A percentile compares a stretch with the other conserved stretches of the same genome.
Conservation (phyloP, 2,113 vertebrate species). For the Bufo gargarizans region DNA sequence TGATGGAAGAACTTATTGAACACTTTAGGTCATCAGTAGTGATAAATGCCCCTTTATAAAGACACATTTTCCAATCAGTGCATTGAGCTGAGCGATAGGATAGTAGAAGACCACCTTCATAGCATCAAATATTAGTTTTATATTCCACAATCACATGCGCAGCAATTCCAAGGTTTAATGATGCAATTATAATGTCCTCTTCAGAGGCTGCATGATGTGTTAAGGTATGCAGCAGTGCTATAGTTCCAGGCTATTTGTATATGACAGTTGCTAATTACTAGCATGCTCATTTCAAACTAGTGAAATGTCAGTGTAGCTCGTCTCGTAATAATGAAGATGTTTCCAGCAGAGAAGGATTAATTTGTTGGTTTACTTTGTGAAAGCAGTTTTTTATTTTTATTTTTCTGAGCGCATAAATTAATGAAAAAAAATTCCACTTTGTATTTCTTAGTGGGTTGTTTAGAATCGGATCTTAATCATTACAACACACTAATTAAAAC, state of each 20-base stretch:
- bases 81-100: too few relatives aligned
- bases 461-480: conserved; percentile 39
- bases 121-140: background rate
- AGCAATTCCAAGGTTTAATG: background rate
- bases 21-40: too few relatives aligned
- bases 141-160: background rate
- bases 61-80: too few relatives aligned
- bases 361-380: conserved; percentile 31
- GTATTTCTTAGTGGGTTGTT: conserved; percentile 27
- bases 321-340: conserved; percentile 46
- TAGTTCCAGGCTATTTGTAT: conserved; percentile 32
- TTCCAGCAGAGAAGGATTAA: conserved; percentile 44
- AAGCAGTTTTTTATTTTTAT: background rate
- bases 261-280: conserved; percentile 36
- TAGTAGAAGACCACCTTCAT: background rate
- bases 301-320: conserved; percentile 25
- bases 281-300: conserved; percentile 12
- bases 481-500: conserved; percentile 41
- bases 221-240: conserved; percentile 17
- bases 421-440: conserved; percentile 25
- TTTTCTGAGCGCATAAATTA: conserved; percentile 28
- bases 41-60: too few relatives aligned
- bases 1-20: too few relatives aligned
- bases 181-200: background rate
- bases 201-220: background rate